Evolutionary conservation across 23 tunicate genomes (phyloP).

Genomic region (Diplosoma virens): DNA sequence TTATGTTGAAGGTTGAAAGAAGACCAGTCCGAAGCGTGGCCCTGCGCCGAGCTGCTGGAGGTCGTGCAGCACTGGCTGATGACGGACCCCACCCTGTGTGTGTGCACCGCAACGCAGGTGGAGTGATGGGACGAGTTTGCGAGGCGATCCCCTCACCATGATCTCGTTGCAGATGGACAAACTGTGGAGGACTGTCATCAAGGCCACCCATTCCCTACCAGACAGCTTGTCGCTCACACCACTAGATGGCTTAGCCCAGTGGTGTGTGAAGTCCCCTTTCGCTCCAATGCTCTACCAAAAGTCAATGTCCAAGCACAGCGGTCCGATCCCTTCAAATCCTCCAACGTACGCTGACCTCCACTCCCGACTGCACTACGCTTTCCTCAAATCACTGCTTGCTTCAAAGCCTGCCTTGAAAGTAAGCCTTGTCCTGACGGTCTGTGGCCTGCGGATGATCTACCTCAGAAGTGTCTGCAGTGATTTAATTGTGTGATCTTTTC

Average conservation of each 20-base stretch:
- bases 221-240: constrained; percentile 73
- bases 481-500: no score
- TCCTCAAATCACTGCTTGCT: constrained; percentile 53
- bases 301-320: background rate
- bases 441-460: no score
- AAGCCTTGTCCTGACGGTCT: no score
- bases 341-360: constrained; percentile 43
- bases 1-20: background rate
- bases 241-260: constrained; percentile 61
- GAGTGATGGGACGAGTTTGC: no score
- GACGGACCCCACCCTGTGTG: constrained; percentile 46
- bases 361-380: constrained; percentile 62
- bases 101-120: constrained; percentile 70
- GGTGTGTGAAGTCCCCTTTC: constrained; percentile 77
- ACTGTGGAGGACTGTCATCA: constrained; percentile 80
- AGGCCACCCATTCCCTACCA: constrained; percentile 63
- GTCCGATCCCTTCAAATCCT: background rate
- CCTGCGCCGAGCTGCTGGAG: constrained; percentile 47
- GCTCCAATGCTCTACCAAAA: constrained; percentile 32
- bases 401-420: constrained; percentile 68
- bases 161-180: constrained; percentile 56
- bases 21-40: constrained; percentile 20
- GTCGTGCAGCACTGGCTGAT: constrained; percentile 72
- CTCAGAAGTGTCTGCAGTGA: no score
- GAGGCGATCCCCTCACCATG: no score